These are phyloP conservation scores for Gopherus flavomarginatus DNA, from an alignment of 2,113 vertebrate species.

Conservation along the genomic window DNA sequence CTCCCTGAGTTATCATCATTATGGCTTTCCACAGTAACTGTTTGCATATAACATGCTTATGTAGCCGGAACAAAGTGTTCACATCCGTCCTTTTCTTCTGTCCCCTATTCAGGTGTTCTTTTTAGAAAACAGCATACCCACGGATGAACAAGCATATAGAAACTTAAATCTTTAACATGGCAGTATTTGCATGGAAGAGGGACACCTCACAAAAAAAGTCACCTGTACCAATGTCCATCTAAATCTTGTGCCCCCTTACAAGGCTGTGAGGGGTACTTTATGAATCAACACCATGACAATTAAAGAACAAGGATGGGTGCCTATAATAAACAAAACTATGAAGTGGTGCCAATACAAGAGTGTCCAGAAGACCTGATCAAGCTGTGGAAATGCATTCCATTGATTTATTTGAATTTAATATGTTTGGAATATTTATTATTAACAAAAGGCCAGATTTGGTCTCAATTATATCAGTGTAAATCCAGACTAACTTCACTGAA, in stretches of 20 bases:
- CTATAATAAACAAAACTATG: neutral
- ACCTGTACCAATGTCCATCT: neutral
- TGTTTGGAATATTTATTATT: neutral
- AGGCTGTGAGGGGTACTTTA: neutral
- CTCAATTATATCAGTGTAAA: neutral
- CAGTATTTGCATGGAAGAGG: slow-evolving; percentile 46
- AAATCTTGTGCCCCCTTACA: neutral
- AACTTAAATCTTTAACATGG: slow-evolving; percentile 50
- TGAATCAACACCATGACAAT: neutral
- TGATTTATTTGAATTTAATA: neutral
- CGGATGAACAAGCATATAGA: slow-evolving; percentile 52
- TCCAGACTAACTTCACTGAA: neutral
- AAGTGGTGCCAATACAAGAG: neutral
- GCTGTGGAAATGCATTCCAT: neutral
- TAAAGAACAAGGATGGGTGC: neutral
- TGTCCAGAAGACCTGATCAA: neutral
- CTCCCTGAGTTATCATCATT: slow-evolving; percentile 7
- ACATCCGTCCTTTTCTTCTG: neutral
- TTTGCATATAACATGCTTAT: neutral
- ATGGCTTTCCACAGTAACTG: neutral
- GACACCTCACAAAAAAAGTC: slow-evolving; percentile 35
- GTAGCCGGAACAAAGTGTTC: neutral
- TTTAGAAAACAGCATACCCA: slow-evolving; percentile 46
- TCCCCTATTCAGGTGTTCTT: slow-evolving; percentile 7
- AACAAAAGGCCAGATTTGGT: neutral